phyloP scores from a whole-genome alignment of 2,113 vertebrate species.

The Propithecus coquereli region DNA sequence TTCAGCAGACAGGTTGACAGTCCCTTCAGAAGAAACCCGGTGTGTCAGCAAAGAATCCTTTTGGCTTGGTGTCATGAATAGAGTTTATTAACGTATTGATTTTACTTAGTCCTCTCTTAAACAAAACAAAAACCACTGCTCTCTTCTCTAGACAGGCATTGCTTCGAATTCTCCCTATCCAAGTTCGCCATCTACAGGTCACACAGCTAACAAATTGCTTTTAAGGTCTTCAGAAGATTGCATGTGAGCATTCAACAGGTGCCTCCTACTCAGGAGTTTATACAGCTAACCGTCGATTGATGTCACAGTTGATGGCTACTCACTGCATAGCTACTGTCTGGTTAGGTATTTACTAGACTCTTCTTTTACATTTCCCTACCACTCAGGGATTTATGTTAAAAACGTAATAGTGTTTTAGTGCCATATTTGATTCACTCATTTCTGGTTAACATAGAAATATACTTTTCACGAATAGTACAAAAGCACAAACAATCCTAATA shows the following conservation, averaged over 20 bases:
- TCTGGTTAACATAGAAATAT: neutral
- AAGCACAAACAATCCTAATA: neutral
- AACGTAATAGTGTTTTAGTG: neutral
- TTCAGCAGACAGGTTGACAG: neutral
- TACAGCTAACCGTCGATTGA: neutral
- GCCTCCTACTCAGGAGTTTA: neutral
- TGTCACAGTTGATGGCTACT: neutral
- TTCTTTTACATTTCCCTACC: neutral
- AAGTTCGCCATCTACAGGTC: conserved; percentile 59
- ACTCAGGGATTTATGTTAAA: neutral
- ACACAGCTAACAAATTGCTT: neutral
- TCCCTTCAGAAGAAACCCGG: neutral
- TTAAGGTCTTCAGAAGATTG: neutral
- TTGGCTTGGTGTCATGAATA: neutral
- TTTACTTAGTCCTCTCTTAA: neutral
- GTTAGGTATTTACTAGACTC: neutral
- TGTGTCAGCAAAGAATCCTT: neutral
- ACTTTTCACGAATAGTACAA: neutral
- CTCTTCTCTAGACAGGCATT: neutral
- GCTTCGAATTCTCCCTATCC: conserved; percentile 2
- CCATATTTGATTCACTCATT: neutral
- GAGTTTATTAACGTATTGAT: neutral
- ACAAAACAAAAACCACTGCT: neutral
- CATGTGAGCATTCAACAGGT: neutral
- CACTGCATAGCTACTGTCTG: neutral